These are phyloP conservation scores for Pardalotus punctatus DNA, from an alignment of 2,113 vertebrate species.

Conservation along the genomic window DNA sequence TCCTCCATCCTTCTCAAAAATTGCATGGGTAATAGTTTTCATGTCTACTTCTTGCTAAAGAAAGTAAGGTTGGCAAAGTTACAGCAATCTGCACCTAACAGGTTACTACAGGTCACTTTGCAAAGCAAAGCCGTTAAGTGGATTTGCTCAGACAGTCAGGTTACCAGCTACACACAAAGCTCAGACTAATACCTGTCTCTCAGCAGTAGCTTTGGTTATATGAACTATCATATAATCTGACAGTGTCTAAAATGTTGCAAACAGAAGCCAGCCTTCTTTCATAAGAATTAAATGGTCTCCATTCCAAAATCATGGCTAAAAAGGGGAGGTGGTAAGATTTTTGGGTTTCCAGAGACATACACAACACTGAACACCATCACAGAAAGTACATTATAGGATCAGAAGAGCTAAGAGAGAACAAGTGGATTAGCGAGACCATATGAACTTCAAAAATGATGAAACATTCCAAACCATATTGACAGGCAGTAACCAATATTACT, in stretches of 20 bases:
- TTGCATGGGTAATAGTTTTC: neutral
- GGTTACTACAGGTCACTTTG: conserved; percentile 34
- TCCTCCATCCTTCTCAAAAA: neutral
- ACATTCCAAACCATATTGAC: neutral
- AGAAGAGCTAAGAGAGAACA: neutral
- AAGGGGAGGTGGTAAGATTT: neutral
- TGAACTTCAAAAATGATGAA: neutral
- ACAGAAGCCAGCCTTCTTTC: neutral
- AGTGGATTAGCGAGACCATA: neutral
- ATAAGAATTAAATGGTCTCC: neutral
- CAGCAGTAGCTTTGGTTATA: neutral
- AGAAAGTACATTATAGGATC: neutral
- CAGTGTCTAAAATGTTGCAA: neutral
- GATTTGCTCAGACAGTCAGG: conserved; percentile 34
- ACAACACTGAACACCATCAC: neutral
- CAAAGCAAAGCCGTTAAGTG: conserved; percentile 46
- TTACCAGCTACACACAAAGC: conserved; percentile 34
- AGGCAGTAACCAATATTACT: neutral
- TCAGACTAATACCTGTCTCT: neutral
- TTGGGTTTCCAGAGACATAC: neutral
- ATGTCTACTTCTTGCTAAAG: neutral
- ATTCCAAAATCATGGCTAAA: neutral
- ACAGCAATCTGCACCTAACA: neutral
- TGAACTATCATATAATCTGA: neutral
- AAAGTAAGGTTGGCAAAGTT: neutral